Base-by-base conservation (phyloP, 2,888 invertebrate species). In the Hyles lineata region DNA sequence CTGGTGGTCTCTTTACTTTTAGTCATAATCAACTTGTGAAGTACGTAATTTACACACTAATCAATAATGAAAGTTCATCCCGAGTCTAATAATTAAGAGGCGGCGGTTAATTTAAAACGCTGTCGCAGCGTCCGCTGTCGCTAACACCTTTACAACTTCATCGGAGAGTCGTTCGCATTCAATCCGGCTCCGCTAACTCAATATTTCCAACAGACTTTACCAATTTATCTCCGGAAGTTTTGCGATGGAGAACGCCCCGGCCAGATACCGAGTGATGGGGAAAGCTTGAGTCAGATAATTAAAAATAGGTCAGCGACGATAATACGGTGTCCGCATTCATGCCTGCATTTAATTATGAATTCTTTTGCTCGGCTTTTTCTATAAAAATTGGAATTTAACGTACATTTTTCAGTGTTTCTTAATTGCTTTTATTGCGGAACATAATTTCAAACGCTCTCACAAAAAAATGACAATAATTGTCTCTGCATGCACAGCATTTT, bases 121-220 rank as follows among this genome's bases (percentile, higher is more conserved):
- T 43, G 7, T 43, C 17, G 6, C 35, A 15, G 6, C 63, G 29
- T 35, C 32, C n/a, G 35, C 17, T 67, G 23, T 67, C 50, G 23
- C 50, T 67, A 67, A 60, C 58, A 62, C 61, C 23, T 50, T 55
- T 55, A 72, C 32, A 50, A 29, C 43, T 29, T 8, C 43, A 19
- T 55, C 11, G 29, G 7, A 17, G 62, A 32, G 3, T 62, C 35
- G 62, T 35, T 67, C 67, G 0, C 67, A 50, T 23, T 50, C 67
- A 67, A 50, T 50, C 50, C 50, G 35, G 43, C 17, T 67, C 0
- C 23, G 17, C 23, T 67, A 67, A 67, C 67, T 50, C 67, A 67
- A 67, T 67, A 67, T 67, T 32, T 32, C 35, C 67, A 67, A n/a
- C 25, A 67, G 50, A 50, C 50, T 21, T 70, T n/a, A 50, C 21